Base-by-base conservation (phyloP, 2,113 vertebrate species). In the Phaethon lepturus region DNA sequence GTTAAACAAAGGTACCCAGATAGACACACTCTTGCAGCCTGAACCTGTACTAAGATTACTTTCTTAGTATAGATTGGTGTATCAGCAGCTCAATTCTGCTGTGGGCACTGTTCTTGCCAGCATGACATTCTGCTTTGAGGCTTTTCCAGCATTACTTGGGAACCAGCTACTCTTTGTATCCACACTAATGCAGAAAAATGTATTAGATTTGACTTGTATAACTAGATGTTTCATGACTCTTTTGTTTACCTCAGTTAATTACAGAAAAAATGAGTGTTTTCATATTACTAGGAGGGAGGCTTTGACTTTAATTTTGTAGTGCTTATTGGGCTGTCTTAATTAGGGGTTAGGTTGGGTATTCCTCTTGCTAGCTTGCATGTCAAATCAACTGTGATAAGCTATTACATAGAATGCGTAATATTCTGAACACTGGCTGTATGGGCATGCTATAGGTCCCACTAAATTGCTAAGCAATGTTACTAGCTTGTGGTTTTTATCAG, bases 121-220 rank as follows among this genome's bases (percentile, higher is more conserved):
- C 3, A 0, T 60, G 19, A 42, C 0, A 0, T 38, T 53, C 24
- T 50, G 18, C 26, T 53, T n/a, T 19, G 25, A 50, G 38, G 18
- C 6, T 52, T 88, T 92, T 63, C 12, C 25, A 2, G 0, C n/a
- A 28, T n/a, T 45, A 13, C 13, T n/a, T 72, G 11, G 22, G 25
- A 67, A 42, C 15, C 8, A n/a, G 2, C 25, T 62, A 22, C 15
- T 82, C 19, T 71, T 64, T 52, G 18, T 66, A 35, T 58, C 31
- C 23, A n/a, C 6, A 2, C 4, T 47, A 33, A 35, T 52, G 25
- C 15, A 2, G 2, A 52, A 88, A 90, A 81, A 62, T 29, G 6
- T 17, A 9, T 67, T 58, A 6, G 8, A 42, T 40, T 10, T 64
- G 29, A 47, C 15, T 53, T 73, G 7, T 9, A 0, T 72, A 79